phyloP scores from a whole-genome alignment of 2,113 vertebrate genomes.

The Rhadina sibilatrix region DNA sequence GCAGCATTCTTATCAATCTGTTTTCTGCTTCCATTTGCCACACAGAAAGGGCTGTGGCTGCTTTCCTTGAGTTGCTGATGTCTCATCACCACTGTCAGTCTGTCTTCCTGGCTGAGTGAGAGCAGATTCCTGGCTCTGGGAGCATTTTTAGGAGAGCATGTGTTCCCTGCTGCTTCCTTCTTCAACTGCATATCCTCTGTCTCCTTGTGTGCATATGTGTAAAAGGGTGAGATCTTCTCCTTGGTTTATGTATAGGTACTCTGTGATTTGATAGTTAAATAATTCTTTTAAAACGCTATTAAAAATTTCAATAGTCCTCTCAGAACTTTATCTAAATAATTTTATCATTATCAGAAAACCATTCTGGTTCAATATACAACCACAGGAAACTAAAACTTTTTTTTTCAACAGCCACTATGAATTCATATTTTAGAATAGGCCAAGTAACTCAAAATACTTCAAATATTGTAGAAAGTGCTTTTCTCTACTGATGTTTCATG shows the following conservation, averaged over 20 bases:
- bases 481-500: background rate
- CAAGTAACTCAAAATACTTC: background rate
- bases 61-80: background rate
- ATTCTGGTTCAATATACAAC: background rate
- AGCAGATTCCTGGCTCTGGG: background rate
- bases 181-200: background rate
- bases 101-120: background rate
- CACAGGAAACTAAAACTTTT: background rate
- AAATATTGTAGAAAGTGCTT: background rate
- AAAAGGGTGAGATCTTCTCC: background rate
- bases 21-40: constrained; percentile 21
- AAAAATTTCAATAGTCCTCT: background rate
- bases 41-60: background rate
- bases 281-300: background rate
- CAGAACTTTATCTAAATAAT: background rate
- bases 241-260: background rate
- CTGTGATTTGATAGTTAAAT: background rate
- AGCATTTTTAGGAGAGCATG: background rate
- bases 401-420: background rate
- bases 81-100: background rate
- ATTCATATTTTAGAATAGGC: background rate
- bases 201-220: background rate
- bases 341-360: background rate
- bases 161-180: background rate
- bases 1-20: constrained; percentile 31